These are phyloP conservation scores for Drosophila prolongata DNA, from an alignment of 2,888 invertebrate genomes.

Conservation along the genomic window DNA sequence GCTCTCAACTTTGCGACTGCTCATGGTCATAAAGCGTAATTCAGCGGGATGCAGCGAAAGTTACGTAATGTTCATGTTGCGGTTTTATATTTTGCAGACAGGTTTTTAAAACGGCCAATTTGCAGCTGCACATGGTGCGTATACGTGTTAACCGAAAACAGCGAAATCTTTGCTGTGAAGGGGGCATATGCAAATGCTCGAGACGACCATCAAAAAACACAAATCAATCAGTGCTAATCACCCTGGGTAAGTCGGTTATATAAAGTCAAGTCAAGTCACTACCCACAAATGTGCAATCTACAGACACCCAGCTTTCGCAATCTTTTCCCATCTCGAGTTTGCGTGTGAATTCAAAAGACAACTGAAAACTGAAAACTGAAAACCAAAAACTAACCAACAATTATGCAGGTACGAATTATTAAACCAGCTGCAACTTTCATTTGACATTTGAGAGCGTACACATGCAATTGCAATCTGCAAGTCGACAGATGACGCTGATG, in stretches of 20 bases:
- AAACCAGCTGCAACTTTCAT: slow-evolving; percentile 53
- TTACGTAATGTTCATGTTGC: slow-evolving; percentile 54
- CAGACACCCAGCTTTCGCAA: slow-evolving; percentile 27
- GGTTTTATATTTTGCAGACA: slow-evolving; percentile 38
- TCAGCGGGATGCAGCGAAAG: slow-evolving; percentile 62
- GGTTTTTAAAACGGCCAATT: slow-evolving; percentile 49
- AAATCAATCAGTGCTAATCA: slow-evolving; percentile 75
- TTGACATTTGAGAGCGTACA: slow-evolving; percentile 56
- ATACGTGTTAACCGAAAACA: slow-evolving; percentile 9
- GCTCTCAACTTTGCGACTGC: background rate
- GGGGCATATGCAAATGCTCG: slow-evolving; percentile 38
- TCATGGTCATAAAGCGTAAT: slow-evolving; percentile 44
- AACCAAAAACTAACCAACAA: slow-evolving; percentile 7
- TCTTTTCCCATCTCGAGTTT: slow-evolving; percentile 19
- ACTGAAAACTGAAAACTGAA: background rate
- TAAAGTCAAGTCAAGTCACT: slow-evolving; percentile 17
- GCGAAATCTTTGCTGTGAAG: background rate
- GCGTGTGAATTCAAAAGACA: slow-evolving; percentile 36
- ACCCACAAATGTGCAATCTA: slow-evolving; percentile 5
- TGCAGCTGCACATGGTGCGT: slow-evolving; percentile 35
- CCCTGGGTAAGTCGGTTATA: slow-evolving; percentile 27
- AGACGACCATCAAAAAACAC: slow-evolving; percentile 34
- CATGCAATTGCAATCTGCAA: slow-evolving; percentile 49
- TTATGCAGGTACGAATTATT: slow-evolving; percentile 27
- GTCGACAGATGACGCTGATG: slow-evolving; percentile 22